These are phyloP conservation scores for Orthosia gothica DNA, from an alignment of 2,888 invertebrate species.

Conservation along the genomic window DNA sequence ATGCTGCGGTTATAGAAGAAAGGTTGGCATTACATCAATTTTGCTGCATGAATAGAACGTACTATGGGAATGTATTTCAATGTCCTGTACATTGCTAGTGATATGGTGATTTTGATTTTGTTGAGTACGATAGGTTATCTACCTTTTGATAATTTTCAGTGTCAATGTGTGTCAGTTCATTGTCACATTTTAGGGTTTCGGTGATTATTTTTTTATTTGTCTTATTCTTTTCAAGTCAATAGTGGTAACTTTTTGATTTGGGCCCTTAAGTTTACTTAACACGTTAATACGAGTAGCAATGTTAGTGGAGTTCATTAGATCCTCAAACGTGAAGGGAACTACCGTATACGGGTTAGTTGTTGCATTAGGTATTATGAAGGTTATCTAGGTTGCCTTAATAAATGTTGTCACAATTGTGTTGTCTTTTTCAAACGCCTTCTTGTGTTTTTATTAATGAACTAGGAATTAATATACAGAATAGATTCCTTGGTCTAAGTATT, in stretches of 20 bases:
- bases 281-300: not conserved
- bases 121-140: not conserved
- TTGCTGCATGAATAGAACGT: not conserved
- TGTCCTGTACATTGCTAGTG: not conserved
- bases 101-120: not conserved
- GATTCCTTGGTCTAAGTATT: too few relatives aligned
- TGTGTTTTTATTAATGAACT: too few relatives aligned
- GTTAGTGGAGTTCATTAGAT: not conserved
- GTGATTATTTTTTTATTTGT: not conserved
- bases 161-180: not conserved
- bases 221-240: too few relatives aligned
- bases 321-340: not conserved
- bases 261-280: not conserved
- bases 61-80: not conserved
- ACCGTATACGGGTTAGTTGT: too few relatives aligned
- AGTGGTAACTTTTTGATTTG: not conserved
- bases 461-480: too few relatives aligned
- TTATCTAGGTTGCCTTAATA: too few relatives aligned
- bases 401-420: too few relatives aligned
- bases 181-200: not conserved
- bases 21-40: constrained; percentile 18
- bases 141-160: not conserved
- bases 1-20: constrained; percentile 37
- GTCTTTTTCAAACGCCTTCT: too few relatives aligned
- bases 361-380: too few relatives aligned